Base-by-base conservation (phyloP, 2,888 invertebrate genomes). In the Onchidella celtica region DNA sequence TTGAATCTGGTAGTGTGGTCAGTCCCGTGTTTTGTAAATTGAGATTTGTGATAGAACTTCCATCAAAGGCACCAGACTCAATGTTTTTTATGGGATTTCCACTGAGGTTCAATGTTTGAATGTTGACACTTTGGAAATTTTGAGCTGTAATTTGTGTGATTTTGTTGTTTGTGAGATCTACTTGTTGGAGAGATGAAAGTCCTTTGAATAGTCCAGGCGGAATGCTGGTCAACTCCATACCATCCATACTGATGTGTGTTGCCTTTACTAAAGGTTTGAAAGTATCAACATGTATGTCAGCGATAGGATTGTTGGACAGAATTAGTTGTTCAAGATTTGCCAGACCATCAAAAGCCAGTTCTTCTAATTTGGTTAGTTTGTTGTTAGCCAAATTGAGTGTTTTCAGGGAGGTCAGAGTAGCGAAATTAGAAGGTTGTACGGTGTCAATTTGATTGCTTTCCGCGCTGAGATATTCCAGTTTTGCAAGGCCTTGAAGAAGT, bases 1-100 rank as follows among this genome's bases (percentile, higher is more conserved):
- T 81, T 14, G 82, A 80, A 55, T 70, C 77, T 59, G 88, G 88
- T 47, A 88, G 73, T 32, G 85, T 78, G n/a, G 75, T 83, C 29
- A 89, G 79, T 11, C 69, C 65, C 34, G 87, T 88, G 55, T 85
- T 79, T 6, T 83, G 84, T 9, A 90, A 73, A 72, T 84, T 86
- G 17, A 90, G 75, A 21, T 69, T 83, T 36, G 77, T 79, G 9
- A 88, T 73, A 11, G 32, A 77, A 4, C 88, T 70, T 0, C 84
- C 79, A n/a, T 69, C 57, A 21, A 87, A 78, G 29, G 74, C 83
- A 6, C 55, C 66, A 14, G 14, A 40, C 17, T 65, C 76, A 32
- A 76, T 76, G n/a, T 66, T 2, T 32, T 29, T 21, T 38, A 76
- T 29, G 2, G 76, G 66, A 21, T 76, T 76, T 1, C 27, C 55